phyloP scores from a whole-genome alignment of 2,113 vertebrate genomes.

The Microtus richardsoni region DNA sequence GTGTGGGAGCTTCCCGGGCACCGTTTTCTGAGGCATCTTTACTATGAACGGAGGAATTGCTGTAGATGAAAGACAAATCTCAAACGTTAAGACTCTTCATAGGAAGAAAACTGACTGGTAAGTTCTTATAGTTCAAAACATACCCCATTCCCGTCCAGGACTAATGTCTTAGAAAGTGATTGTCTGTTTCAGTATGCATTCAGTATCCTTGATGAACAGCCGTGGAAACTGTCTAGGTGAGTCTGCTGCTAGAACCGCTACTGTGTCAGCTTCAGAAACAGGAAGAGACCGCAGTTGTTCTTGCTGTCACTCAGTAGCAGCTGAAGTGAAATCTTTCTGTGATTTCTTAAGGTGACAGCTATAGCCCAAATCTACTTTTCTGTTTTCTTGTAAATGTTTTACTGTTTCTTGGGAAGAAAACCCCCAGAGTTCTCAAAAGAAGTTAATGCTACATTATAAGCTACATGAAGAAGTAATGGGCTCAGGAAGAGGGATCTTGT shows the following conservation, averaged over 20 bases:
- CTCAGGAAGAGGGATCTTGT: constrained; percentile 55
- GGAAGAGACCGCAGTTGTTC: neutral
- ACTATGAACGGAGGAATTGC: constrained; percentile 60
- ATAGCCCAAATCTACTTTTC: constrained; percentile 47
- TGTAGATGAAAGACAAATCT: constrained; percentile 49
- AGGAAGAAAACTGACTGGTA: constrained; percentile 72
- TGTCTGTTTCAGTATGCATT: constrained; percentile 83
- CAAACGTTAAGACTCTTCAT: constrained; percentile 61
- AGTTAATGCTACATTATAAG: constrained; percentile 80
- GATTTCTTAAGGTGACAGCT: constrained; percentile 29
- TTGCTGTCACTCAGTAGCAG: neutral
- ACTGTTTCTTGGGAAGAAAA: constrained; percentile 19
- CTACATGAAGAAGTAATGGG: constrained; percentile 71
- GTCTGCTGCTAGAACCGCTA: neutral
- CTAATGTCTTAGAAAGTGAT: constrained; percentile 85
- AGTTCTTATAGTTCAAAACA: constrained; percentile 77
- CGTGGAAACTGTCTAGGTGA: constrained; percentile 49
- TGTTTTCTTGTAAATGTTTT: constrained; percentile 52
- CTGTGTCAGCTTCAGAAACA: neutral
- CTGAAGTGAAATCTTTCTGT: constrained; percentile 7
- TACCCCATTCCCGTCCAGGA: constrained; percentile 73
- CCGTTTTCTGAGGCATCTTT: constrained; percentile 51
- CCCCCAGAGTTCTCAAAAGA: constrained; percentile 48
- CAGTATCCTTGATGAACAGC: constrained; percentile 66
- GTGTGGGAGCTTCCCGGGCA: constrained; percentile 57